Evolutionary conservation across 1,140 invertebrate genomes (phyloP), one percentile per base, ranked within the genome.

Genomic region (Metaphire vulgaris): DNA sequence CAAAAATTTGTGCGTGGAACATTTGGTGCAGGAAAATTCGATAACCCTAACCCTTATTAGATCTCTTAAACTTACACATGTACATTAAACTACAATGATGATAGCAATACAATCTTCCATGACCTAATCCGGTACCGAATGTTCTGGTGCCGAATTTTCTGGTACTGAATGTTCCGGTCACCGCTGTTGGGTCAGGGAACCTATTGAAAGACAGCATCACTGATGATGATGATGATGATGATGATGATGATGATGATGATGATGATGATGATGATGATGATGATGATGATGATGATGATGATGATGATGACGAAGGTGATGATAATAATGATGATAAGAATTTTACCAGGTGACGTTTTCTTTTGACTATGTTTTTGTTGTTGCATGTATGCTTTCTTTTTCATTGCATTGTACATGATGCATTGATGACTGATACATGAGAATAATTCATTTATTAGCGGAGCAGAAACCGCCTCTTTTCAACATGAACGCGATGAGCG

Each of bases 401-500:
- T 15, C 56, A 65, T 65, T 65, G 14, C 26, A 65, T 65, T 65
- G 26, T 14, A 65, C 14, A 65, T 65, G 14, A 65, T n/a, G 56
- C 56, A 15, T 26, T 15, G 56, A 65, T 15, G 26, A 15, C 14
- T 65, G 14, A 65, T 15, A 65, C 26, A 65, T 65, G 14, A 65
- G 14, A 15, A 15, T 14, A 65, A 15, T 65, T 33, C 21, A 73
- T 74, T 77, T 82, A 80, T 72, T 80, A 84, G 97, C 97, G 71
- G 97, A 99, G 88, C 89, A 96, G 77, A 99, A 98, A 87, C 98
- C 98, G 79, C 98, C 98, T 33, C 96, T 99, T 87, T 99, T 99
- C 87, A 99, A 99, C 87, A 98, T 99, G 97, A 99, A 99, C 88
- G 97, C 97, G 78, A 99, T 99, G 97, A 97, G 95, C 86, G 97